Conservation (phyloP, 2,888 invertebrate species). For the Mycogona germanica region DNA sequence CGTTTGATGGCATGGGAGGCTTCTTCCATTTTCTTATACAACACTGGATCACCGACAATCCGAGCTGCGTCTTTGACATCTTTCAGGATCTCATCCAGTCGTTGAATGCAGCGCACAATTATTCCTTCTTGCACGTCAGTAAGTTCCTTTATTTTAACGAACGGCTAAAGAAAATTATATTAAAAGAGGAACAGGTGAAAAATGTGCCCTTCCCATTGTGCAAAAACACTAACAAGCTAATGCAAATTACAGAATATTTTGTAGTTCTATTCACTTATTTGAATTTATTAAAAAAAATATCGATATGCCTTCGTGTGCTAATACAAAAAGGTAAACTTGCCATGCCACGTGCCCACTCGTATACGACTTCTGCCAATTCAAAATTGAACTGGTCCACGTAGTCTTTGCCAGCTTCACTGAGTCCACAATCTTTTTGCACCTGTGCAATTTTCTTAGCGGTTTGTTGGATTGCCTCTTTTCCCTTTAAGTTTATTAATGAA, state of each 20-base stretch:
- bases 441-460: conserved; percentile 54
- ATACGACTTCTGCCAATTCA: conserved; percentile 84
- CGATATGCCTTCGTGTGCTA: no score
- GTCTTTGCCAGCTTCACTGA: conserved; percentile 40
- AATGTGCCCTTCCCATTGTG: background rate
- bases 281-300: no score
- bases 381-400: conserved; percentile 62
- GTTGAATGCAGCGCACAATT: conserved; percentile 93
- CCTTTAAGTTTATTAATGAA: conserved; percentile 40
- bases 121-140: conserved; percentile 96
- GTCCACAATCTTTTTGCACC: conserved; percentile 50
- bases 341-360: conserved; percentile 89
- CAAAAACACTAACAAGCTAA: background rate
- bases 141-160: conserved; percentile 80
- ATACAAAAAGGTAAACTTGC: no score
- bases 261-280: no score
- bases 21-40: conserved; percentile 90
- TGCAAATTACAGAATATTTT: background rate
- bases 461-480: conserved; percentile 53
- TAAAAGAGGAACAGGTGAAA: background rate
- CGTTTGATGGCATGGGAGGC: conserved; percentile 84
- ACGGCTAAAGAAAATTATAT: conserved; percentile 57
- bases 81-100: conserved; percentile 79
- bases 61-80: conserved; percentile 87
- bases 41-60: conserved; percentile 81